Percentiles rank a stretch among this genome's conserved stretches.
These are phyloP conservation scores for Pocillopora verrucosa DNA, from an alignment of 64 coral and sea anemone genomes.

Conservation along the genomic window DNA sequence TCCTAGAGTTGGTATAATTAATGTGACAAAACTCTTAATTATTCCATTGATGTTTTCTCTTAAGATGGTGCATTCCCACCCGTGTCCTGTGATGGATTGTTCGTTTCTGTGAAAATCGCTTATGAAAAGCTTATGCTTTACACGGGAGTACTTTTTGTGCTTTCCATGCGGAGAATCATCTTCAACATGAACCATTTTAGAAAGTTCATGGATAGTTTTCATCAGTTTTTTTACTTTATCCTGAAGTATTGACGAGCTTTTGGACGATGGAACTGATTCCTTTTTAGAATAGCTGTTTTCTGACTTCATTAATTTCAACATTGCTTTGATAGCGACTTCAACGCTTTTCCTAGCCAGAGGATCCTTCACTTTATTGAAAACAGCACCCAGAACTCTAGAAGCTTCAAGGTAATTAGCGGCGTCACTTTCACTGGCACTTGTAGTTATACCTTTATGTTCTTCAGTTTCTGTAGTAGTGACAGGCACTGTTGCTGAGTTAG, in stretches of 20 bases:
- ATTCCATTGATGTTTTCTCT: background rate
- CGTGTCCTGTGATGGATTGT: background rate
- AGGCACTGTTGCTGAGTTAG: constrained; percentile 16
- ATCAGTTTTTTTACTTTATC: background rate
- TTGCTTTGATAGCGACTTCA: constrained; percentile 89
- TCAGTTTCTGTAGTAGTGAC: background rate
- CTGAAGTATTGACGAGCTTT: background rate
- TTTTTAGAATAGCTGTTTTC: constrained; percentile 43
- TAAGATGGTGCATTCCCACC: background rate
- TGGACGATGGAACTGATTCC: constrained; percentile 30
- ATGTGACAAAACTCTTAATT: background rate
- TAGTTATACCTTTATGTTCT: background rate
- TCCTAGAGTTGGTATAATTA: too few species aligned
- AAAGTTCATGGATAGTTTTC: constrained; percentile 6
- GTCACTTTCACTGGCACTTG: constrained; percentile 12
- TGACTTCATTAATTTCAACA: constrained; percentile 69
- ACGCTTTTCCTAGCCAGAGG: constrained; percentile 88
- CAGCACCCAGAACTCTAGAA: constrained; percentile 79
- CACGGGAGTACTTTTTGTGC: background rate
- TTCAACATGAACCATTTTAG: background rate
- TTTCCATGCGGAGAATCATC: background rate
- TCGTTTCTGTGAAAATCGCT: background rate
- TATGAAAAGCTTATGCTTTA: background rate
- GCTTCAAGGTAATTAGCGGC: constrained; percentile 56
- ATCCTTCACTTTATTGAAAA: constrained; percentile 90